These are phyloP conservation scores for Hippocampus abdominalis DNA, from an alignment of 2,113 vertebrate species.

Conservation along the genomic window DNA sequence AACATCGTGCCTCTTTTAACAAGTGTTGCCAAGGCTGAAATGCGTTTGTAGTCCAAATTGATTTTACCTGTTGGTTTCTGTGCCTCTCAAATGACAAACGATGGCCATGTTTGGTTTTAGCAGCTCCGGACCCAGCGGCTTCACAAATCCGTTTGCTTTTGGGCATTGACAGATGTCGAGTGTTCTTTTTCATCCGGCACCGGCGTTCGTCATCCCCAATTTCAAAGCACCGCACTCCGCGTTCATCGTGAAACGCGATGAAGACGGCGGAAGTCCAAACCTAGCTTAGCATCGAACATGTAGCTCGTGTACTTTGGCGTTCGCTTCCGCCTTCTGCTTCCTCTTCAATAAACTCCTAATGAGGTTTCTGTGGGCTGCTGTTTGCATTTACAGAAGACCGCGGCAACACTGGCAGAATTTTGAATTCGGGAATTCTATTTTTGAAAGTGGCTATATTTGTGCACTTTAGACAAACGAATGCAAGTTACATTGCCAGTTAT, in stretches of 20 bases:
- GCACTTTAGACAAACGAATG: too few species aligned
- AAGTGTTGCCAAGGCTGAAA: background rate
- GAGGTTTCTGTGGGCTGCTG: conserved; percentile 7
- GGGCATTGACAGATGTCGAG: conserved; percentile 9
- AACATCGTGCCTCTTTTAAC: background rate
- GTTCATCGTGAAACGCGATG: conserved; percentile 13
- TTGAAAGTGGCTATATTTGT: background rate
- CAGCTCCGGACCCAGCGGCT: conserved; percentile 46
- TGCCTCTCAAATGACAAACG: background rate
- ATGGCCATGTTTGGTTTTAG: conserved; percentile 2
- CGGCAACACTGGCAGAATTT: background rate
- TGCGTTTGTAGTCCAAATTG: background rate
- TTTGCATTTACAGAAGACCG: background rate
- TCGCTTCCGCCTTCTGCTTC: conserved; percentile 30
- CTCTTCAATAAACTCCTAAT: conserved; percentile 44
- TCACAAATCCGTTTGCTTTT: conserved; percentile 13
- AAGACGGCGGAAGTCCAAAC: conserved; percentile 26
- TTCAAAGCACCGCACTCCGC: conserved; percentile 6
- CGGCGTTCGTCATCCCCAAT: conserved; percentile 20
- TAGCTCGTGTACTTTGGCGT: conserved; percentile 56
- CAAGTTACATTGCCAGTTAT: too few species aligned
- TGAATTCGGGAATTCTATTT: background rate
- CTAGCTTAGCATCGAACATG: conserved; percentile 35
- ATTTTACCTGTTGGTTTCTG: background rate
- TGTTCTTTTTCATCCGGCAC: conserved; percentile 15